Percentiles rank a stretch among this genome's conserved stretches.
phyloP scores from a whole-genome alignment of 2,113 vertebrate species.

The Crotalus tigris region DNA sequence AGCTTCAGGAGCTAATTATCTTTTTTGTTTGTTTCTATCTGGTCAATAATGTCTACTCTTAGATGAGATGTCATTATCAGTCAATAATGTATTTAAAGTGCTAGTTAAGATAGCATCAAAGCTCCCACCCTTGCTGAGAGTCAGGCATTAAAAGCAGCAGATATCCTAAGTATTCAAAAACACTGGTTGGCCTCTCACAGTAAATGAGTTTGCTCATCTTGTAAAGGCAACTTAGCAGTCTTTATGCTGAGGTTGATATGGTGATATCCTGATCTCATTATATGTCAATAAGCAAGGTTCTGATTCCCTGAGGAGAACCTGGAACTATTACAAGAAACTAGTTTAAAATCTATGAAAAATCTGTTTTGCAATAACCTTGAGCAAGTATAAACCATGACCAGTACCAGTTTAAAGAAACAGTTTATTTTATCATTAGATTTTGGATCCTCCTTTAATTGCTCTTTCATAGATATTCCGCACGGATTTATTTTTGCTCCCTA shows the following conservation, averaged over 20 bases:
- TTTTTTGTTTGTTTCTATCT: slow-evolving; percentile 16
- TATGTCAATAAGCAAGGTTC: slow-evolving; percentile 82
- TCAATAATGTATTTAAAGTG: slow-evolving; percentile 29
- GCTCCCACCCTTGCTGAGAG: slow-evolving; percentile 22
- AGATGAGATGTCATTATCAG: slow-evolving; percentile 14
- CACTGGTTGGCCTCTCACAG: slow-evolving; percentile 72
- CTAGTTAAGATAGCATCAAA: slow-evolving; percentile 37
- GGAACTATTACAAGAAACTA: slow-evolving; percentile 72
- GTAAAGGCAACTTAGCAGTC: slow-evolving; percentile 75
- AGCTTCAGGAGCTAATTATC: slow-evolving; percentile 1
- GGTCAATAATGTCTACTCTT: slow-evolving; percentile 39
- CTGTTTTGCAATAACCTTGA: slow-evolving; percentile 37
- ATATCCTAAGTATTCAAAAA: slow-evolving; percentile 62
- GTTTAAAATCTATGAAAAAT: slow-evolving; percentile 58
- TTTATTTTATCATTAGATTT: slow-evolving; percentile 22
- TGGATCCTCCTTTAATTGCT: neutral
- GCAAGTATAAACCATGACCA: slow-evolving; percentile 13
- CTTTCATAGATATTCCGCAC: neutral
- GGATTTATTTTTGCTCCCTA: neutral
- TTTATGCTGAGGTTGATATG: slow-evolving; percentile 80
- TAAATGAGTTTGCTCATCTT: slow-evolving; percentile 84
- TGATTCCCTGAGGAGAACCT: slow-evolving; percentile 68
- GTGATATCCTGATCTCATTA: slow-evolving; percentile 86
- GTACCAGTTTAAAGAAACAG: slow-evolving; percentile 28
- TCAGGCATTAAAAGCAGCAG: slow-evolving; percentile 45